phyloP scores from a whole-genome alignment of 2,797 vertebrate species.

The Allenopithecus nigroviridis region DNA sequence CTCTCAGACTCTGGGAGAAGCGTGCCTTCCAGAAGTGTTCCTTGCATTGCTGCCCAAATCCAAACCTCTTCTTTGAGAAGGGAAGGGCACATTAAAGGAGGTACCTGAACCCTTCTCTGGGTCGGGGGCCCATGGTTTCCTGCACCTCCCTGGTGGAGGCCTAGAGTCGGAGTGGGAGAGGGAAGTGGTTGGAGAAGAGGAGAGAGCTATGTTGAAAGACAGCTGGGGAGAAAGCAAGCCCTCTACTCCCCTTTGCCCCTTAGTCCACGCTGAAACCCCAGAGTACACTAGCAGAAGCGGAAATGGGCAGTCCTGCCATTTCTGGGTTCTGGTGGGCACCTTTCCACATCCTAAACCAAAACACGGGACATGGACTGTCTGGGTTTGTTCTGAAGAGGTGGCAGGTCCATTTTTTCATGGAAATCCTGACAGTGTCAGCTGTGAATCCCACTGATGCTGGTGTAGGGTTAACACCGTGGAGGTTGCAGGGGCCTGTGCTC shows the following conservation, averaged over 20 bases:
- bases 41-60: not conserved
- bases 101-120: not conserved
- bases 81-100: not conserved
- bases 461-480: not conserved
- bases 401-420: not conserved
- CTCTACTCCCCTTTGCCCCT: not conserved
- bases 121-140: not conserved
- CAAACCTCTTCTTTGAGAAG: not conserved
- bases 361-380: not conserved
- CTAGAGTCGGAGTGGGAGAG: not conserved
- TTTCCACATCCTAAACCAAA: not conserved
- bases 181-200: not conserved
- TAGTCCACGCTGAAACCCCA: not conserved
- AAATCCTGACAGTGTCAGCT: not conserved
- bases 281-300: fast-evolving
- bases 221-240: not conserved
- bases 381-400: not conserved
- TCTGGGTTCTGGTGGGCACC: not conserved
- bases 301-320: fast-evolving
- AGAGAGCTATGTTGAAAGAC: not conserved
- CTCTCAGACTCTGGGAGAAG: not conserved
- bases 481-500: not conserved
- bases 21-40: not conserved
- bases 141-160: not conserved
- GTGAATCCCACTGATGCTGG: fast-evolving